These are phyloP conservation scores for Decapterus maruadsi DNA, from an alignment of 2,797 vertebrate species.

Conservation along the genomic window DNA sequence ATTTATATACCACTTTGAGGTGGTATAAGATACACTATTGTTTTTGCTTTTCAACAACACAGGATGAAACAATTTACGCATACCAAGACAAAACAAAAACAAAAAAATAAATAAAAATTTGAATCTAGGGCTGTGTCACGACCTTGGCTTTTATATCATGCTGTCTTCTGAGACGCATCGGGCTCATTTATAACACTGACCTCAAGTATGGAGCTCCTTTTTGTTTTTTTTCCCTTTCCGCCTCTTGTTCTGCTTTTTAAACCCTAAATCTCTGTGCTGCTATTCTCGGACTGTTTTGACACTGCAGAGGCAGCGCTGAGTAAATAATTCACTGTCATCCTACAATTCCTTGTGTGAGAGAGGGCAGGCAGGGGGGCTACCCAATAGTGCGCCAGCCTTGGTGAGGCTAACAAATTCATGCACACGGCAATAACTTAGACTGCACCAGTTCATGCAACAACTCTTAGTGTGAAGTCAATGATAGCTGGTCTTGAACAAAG, in stretches of 20 bases:
- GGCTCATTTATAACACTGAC: slow-evolving; percentile 27
- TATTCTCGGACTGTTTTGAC: slow-evolving; percentile 60
- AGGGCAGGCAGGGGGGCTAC: slow-evolving; percentile 5
- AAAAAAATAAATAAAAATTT: too few species aligned
- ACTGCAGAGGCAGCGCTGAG: slow-evolving; percentile 46
- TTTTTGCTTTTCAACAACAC: neutral
- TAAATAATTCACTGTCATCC: slow-evolving; percentile 66
- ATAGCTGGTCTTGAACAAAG: neutral
- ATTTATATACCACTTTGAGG: neutral
- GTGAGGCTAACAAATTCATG: slow-evolving; percentile 28
- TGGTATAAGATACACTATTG: neutral
- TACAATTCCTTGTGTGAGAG: slow-evolving; percentile 36
- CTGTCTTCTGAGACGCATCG: slow-evolving; percentile 18
- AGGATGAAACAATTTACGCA: too few species aligned
- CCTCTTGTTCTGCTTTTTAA: slow-evolving; percentile 35
- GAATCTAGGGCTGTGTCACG: neutral
- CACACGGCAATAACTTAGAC: slow-evolving; percentile 2
- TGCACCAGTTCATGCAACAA: slow-evolving; percentile 11
- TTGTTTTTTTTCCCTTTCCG: neutral
- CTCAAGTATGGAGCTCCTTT: neutral
- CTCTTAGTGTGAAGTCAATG: slow-evolving; percentile 12
- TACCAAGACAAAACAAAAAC: too few species aligned
- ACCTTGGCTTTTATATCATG: slow-evolving; percentile 4
- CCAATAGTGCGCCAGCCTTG: slow-evolving; percentile 6
- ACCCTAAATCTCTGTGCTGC: slow-evolving; percentile 43